These are phyloP conservation scores for Macaca fascicularis DNA, from an alignment of 2,113 vertebrate genomes.

Conservation along the genomic window DNA sequence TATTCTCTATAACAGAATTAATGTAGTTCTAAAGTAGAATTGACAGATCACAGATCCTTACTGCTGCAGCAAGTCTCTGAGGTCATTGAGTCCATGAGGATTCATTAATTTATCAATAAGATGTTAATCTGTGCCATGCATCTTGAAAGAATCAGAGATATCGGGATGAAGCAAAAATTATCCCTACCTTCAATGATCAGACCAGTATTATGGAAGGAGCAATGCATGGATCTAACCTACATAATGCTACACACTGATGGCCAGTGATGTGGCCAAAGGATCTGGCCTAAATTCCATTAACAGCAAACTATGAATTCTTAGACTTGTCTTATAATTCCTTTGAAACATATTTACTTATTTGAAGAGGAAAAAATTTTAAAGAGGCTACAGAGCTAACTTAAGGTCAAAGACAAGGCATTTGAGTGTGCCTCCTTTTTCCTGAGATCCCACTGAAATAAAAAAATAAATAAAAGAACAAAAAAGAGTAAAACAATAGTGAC, in stretches of 20 bases:
- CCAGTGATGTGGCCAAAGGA: background rate
- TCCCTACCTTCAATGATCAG: background rate
- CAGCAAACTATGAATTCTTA: background rate
- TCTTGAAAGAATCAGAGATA: background rate
- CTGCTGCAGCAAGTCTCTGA: background rate
- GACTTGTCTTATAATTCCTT: background rate
- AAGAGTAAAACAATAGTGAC: background rate
- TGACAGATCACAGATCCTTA: background rate
- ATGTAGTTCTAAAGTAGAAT: background rate
- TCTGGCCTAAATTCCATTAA: background rate
- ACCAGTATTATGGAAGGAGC: too few relatives aligned
- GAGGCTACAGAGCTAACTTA: background rate
- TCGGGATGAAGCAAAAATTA: background rate
- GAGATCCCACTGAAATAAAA: background rate
- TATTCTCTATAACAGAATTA: background rate
- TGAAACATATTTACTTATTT: background rate
- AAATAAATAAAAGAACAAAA: background rate
- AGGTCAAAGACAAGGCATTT: background rate
- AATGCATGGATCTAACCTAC: background rate
- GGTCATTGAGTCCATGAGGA: background rate
- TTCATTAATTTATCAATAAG: background rate
- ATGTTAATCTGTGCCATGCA: background rate
- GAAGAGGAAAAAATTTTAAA: background rate
- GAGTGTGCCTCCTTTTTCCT: background rate
- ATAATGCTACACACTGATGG: rapidly evolving